These are phyloP conservation scores for Hirtodrosophila alboralis DNA, from an alignment of 2,888 invertebrate species.

Conservation along the genomic window DNA sequence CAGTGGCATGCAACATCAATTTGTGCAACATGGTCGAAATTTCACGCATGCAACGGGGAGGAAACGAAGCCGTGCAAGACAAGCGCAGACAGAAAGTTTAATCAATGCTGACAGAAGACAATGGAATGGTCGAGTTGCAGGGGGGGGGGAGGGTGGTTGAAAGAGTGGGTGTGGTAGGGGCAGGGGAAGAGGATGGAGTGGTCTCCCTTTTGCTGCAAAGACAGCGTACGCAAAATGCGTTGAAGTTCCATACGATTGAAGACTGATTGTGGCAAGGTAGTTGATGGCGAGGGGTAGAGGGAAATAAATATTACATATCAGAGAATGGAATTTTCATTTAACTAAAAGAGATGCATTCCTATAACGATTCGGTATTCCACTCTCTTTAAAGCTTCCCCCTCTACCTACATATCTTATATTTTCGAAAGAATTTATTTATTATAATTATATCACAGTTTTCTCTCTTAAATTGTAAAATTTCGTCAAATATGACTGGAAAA, in stretches of 20 bases:
- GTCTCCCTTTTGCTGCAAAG: slow-evolving; percentile 4
- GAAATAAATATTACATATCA: slow-evolving; percentile 18
- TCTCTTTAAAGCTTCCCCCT: no score
- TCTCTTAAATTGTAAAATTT: no score
- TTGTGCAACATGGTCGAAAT: slow-evolving; percentile 73
- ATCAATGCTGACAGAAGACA: slow-evolving; percentile 74
- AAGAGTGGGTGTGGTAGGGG: no score
- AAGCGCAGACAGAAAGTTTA: slow-evolving; percentile 69
- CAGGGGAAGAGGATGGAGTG: neutral
- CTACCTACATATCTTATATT: no score
- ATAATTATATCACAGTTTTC: no score
- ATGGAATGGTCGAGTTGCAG: slow-evolving; percentile 25
- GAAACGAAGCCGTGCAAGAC: slow-evolving; percentile 39
- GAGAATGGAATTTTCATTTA: slow-evolving; percentile 2
- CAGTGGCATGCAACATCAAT: slow-evolving; percentile 71
- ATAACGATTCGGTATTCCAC: no score
- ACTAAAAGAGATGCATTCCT: no score
- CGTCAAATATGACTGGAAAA: no score
- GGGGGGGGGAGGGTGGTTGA: neutral
- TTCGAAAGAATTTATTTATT: no score
- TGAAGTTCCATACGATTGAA: slow-evolving; percentile 20
- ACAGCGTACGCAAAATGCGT: slow-evolving; percentile 18
- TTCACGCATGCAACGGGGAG: slow-evolving; percentile 62
- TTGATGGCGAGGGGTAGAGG: neutral
- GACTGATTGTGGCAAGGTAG: slow-evolving; percentile 23